These are phyloP conservation scores for Leptonema lineaticorne DNA, from an alignment of 1,140 invertebrate species.

Conservation along the genomic window DNA sequence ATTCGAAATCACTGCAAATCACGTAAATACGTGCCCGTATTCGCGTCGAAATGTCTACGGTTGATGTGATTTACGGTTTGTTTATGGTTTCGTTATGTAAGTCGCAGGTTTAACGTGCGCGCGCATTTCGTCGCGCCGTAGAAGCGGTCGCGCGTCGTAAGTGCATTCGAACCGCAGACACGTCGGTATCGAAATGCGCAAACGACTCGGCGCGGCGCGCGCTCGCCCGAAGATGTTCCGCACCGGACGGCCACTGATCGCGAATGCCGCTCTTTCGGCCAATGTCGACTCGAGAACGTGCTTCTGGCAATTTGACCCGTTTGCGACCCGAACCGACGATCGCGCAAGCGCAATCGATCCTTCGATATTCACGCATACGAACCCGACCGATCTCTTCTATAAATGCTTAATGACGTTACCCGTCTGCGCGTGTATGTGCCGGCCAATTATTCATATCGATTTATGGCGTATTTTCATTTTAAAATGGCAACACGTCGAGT, in stretches of 20 bases:
- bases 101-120: neutral
- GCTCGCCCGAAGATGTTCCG: neutral
- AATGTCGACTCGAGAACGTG: constrained; percentile 16
- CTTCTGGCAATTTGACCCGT: constrained; percentile 23
- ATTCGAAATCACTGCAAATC: no score
- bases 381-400: no score
- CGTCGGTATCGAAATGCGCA: neutral
- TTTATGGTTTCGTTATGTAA: constrained; percentile 14
- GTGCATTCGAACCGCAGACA: no score
- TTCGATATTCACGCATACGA: no score
- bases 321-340: neutral
- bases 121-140: no score
- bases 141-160: no score
- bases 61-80: constrained; percentile 20
- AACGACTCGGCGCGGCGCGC: neutral
- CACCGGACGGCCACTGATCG: neutral
- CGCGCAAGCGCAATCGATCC: neutral
- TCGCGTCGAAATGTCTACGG: neutral
- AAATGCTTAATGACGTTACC: no score
- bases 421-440: neutral
- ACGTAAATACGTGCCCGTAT: no score
- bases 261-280: constrained; percentile 25
- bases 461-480: neutral
- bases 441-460: no score
- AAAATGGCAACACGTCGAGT: neutral